Conservation (phyloP, 2,888 invertebrate genomes). For the Tipula unca region DNA sequence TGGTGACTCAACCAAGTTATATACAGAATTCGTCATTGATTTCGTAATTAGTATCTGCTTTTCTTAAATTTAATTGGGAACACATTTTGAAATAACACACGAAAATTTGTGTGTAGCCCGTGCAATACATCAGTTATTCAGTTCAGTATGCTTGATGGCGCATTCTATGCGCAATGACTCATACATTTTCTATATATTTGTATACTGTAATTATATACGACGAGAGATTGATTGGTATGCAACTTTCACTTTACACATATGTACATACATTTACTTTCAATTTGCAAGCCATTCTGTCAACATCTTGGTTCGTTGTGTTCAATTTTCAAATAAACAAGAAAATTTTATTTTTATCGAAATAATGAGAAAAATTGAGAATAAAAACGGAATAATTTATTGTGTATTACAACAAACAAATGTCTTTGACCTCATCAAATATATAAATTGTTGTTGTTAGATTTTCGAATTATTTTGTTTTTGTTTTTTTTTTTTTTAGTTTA, state of each 20-base stretch:
- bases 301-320: background rate
- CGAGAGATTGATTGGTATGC: background rate
- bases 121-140: background rate
- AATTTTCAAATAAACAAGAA: background rate
- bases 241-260: background rate
- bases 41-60: constrained; percentile 8
- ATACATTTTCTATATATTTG: too few species aligned
- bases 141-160: background rate
- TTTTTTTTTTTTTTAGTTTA: background rate
- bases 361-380: background rate
- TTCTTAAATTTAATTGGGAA: background rate
- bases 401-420: background rate
- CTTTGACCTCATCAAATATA: background rate
- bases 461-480: background rate
- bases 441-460: background rate
- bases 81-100: background rate
- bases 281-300: background rate
- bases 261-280: background rate
- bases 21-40: background rate
- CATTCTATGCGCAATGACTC: background rate
- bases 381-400: background rate
- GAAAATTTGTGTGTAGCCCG: background rate
- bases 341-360: background rate
- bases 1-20: background rate
- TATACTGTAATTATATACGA: background rate